These are phyloP conservation scores for Catharus minimus DNA, from an alignment of 2,113 vertebrate genomes.

Conservation along the genomic window DNA sequence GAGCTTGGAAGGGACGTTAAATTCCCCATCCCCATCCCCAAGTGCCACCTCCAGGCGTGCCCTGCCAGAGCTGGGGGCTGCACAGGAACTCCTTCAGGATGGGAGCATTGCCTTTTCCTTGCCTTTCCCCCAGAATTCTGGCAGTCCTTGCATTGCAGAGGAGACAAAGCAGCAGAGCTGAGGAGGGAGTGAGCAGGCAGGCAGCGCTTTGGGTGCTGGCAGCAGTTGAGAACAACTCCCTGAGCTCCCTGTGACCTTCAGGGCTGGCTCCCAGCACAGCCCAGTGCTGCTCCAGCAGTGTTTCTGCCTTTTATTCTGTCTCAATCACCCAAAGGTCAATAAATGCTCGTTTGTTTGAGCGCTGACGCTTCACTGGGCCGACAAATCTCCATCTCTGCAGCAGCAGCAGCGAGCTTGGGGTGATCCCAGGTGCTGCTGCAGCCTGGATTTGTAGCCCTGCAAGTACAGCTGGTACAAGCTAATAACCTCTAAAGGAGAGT, in stretches of 20 bases:
- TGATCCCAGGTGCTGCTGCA: neutral
- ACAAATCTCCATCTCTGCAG: neutral
- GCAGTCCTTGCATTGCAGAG: fast-evolving
- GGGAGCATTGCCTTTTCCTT: neutral
- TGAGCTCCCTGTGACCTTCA: neutral
- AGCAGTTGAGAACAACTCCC: neutral
- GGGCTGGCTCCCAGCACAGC: neutral
- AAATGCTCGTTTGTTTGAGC: slow-evolving; percentile 11
- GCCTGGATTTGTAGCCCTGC: neutral
- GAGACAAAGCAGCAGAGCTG: neutral
- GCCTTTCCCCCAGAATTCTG: neutral
- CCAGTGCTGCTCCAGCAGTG: neutral
- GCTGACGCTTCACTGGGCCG: neutral
- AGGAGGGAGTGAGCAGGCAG: neutral
- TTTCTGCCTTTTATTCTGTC: neutral
- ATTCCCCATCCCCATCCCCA: neutral
- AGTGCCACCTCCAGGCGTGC: fast-evolving
- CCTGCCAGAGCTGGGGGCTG: neutral
- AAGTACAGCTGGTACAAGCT: neutral
- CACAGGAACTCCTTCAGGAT: neutral
- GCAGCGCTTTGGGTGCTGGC: neutral
- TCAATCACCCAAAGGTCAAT: slow-evolving; percentile 19
- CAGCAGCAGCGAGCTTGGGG: neutral
- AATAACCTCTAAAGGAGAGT: neutral
- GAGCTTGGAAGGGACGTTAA: neutral